These are phyloP conservation scores for Channa maculata DNA, from an alignment of 2,113 vertebrate genomes.

Conservation along the genomic window DNA sequence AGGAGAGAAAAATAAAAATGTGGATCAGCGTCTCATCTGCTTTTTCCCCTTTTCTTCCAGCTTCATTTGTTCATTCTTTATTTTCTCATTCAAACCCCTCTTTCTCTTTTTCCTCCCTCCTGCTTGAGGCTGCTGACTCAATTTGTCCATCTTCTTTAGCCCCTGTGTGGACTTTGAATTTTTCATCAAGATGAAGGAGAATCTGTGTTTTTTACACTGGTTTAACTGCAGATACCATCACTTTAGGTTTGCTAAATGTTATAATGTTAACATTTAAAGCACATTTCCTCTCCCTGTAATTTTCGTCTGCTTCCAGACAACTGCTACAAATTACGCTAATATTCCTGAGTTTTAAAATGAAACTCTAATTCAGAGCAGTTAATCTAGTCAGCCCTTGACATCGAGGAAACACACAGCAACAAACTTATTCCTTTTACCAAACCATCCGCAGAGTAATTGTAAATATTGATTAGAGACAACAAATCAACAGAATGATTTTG, in stretches of 20 bases:
- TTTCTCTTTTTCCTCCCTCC: neutral
- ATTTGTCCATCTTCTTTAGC: neutral
- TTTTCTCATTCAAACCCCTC: neutral
- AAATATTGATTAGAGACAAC: conserved; percentile 66
- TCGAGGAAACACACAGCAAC: conserved; percentile 8
- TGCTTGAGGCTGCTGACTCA: neutral
- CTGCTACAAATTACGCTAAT: neutral
- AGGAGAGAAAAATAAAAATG: conserved; percentile 13
- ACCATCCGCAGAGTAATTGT: conserved; percentile 57
- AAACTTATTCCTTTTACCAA: conserved; percentile 29
- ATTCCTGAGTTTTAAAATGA: neutral
- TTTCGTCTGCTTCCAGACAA: neutral
- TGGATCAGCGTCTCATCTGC: conserved; percentile 76
- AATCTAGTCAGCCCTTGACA: neutral
- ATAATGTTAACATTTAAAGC: neutral
- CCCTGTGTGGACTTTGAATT: conserved; percentile 14
- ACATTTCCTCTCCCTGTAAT: neutral
- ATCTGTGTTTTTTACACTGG: neutral
- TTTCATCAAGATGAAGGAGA: neutral
- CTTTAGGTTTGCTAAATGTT: neutral
- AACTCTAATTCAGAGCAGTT: conserved; percentile 23
- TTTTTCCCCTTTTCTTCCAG: conserved; percentile 33
- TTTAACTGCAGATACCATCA: neutral
- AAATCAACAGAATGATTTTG: conserved; percentile 70
- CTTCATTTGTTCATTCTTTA: conserved; percentile 35